Percentiles rank a stretch among this genome's conserved stretches.
Evolutionary conservation across 2,113 vertebrate genomes (phyloP).

Genomic region (Lasiurus borealis): DNA sequence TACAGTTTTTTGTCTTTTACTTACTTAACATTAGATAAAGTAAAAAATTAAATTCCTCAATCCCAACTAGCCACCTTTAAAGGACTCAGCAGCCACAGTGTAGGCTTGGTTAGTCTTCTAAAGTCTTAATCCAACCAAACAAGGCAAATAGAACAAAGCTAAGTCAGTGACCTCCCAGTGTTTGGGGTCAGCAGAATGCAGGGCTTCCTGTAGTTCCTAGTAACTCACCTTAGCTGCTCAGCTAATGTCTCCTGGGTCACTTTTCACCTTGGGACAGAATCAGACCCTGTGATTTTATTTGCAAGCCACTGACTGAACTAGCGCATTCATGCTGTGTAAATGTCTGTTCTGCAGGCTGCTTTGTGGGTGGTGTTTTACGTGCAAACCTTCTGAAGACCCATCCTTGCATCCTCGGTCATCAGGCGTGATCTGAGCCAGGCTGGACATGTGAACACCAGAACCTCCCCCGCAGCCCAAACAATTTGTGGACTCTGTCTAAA

Average conservation of each 20-base stretch:
- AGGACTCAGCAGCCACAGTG: background rate
- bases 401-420: background rate
- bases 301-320: background rate
- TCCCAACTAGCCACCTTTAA: background rate
- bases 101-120: background rate
- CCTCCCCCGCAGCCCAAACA: slow-evolving; percentile 60
- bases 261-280: background rate
- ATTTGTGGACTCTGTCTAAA: slow-evolving; percentile 75
- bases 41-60: slow-evolving; percentile 4
- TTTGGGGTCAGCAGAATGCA: background rate
- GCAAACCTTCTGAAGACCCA: background rate
- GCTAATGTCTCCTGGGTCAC: background rate
- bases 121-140: background rate
- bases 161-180: background rate
- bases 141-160: background rate
- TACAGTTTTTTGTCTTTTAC: background rate
- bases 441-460: background rate
- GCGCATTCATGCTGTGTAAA: background rate
- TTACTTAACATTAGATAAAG: background rate
- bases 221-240: background rate
- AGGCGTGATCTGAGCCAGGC: slow-evolving; percentile 28
- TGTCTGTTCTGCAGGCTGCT: background rate
- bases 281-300: background rate
- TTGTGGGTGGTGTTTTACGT: background rate
- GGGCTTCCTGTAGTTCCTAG: background rate